Conservation (phyloP, 2,888 invertebrate species). For the Congeria kusceri region DNA sequence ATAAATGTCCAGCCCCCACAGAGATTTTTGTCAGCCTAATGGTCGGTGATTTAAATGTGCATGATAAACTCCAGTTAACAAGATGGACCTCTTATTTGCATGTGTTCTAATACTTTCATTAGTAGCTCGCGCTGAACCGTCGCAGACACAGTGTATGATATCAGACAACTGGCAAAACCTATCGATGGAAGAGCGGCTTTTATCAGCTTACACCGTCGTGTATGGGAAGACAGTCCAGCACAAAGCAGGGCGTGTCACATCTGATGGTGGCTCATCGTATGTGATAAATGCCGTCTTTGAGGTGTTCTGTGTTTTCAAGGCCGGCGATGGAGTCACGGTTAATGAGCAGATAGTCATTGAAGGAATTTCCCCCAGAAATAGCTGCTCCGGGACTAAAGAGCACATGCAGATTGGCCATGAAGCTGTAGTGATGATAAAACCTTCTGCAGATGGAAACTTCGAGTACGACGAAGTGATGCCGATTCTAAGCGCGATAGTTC, state of each 20-base stretch:
- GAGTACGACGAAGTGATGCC: constrained; percentile 60
- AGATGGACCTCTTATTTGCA: too few relatives aligned
- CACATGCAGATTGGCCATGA: constrained; percentile 54
- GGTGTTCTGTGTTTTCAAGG: constrained; percentile 52
- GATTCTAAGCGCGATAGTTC: constrained; percentile 41
- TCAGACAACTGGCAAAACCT: constrained; percentile 37
- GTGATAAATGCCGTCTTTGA: constrained; percentile 56
- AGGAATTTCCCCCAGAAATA: constrained; percentile 46
- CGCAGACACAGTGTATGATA: too few relatives aligned
- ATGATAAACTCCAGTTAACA: too few relatives aligned
- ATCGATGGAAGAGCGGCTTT: constrained; percentile 36
- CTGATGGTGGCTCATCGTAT: constrained; percentile 14
- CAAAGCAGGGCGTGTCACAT: constrained; percentile 7
- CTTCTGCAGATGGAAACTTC: constrained; percentile 37
- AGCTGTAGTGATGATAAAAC: constrained; percentile 45
- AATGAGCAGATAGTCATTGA: constrained; percentile 44
- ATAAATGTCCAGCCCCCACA: too few relatives aligned
- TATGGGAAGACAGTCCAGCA: constrained; percentile 57
- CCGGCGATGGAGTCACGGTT: constrained; percentile 11
- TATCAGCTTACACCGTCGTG: constrained; percentile 42
- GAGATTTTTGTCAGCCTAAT: too few relatives aligned
- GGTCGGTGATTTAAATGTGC: too few relatives aligned
- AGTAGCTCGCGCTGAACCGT: too few relatives aligned
- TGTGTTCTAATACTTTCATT: too few relatives aligned
- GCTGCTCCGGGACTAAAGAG: constrained; percentile 51